Percentiles rank a stretch among this genome's conserved stretches.
Conservation (phyloP, 2,113 vertebrate genomes). For the Cairina moschata region DNA sequence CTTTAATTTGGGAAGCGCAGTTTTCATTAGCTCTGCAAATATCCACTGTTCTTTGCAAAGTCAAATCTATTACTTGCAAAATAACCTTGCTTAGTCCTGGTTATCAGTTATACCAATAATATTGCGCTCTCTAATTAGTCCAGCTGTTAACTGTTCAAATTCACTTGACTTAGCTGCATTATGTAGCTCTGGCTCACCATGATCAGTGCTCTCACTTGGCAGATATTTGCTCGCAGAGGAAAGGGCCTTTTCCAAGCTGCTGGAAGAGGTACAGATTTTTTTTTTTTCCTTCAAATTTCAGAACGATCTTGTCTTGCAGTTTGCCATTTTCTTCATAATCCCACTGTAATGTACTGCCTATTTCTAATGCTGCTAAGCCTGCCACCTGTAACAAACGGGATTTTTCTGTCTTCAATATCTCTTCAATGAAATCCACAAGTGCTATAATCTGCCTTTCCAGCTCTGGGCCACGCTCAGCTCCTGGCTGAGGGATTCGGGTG, state of each 20-base stretch:
- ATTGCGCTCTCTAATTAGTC: conserved; percentile 52
- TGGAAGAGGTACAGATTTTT: neutral
- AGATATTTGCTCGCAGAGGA: neutral
- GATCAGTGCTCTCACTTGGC: neutral
- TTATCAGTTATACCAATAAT: conserved; percentile 67
- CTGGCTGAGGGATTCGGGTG: neutral
- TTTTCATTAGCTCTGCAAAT: conserved; percentile 69
- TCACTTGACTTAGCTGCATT: neutral
- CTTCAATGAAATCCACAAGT: neutral
- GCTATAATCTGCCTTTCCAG: neutral
- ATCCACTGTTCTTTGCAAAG: conserved; percentile 45
- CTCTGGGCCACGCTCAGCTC: neutral
- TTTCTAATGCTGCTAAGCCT: neutral
- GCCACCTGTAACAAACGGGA: neutral
- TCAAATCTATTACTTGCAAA: conserved; percentile 58
- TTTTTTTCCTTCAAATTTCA: neutral
- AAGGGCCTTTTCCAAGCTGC: neutral
- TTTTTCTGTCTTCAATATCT: neutral
- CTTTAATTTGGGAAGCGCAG: conserved; percentile 32
- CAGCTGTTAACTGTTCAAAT: conserved; percentile 66
- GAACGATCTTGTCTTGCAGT: neutral
- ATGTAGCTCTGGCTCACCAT: neutral
- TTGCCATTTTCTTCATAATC: neutral
- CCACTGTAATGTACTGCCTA: neutral
- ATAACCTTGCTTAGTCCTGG: conserved; percentile 64